Percentiles rank a stretch among this genome's conserved stretches.
These are phyloP conservation scores for Engraulis encrasicolus DNA, from an alignment of 2,113 vertebrate genomes.

Conservation along the genomic window DNA sequence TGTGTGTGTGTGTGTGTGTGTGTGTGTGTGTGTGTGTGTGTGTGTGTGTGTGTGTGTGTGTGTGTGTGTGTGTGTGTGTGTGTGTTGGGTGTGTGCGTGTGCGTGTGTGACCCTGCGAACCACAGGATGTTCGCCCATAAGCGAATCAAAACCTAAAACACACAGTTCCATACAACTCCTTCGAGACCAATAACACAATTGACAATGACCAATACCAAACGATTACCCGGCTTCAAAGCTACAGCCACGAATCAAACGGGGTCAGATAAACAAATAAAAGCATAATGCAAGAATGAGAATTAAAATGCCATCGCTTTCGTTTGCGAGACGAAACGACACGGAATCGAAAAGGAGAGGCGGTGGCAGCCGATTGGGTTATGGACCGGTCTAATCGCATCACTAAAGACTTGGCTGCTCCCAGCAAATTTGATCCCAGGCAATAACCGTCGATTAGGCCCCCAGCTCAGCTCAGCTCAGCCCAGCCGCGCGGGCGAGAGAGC, in stretches of 20 bases:
- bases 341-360: conserved; percentile 81
- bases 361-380: conserved; percentile 89
- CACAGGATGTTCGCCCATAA: conserved; percentile 65
- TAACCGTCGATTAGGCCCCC: conserved; percentile 97
- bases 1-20: too few relatives aligned
- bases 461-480: conserved; percentile 77
- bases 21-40: too few relatives aligned
- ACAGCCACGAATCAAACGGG: conserved; percentile 54
- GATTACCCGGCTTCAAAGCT: conserved; percentile 68
- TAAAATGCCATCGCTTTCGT: conserved; percentile 90
- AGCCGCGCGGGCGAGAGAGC: conserved; percentile 77
- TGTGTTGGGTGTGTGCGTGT: too few relatives aligned
- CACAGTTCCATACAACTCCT: conserved; percentile 37
- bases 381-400: conserved; percentile 89
- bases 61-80: too few relatives aligned
- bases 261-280: conserved; percentile 72
- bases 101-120: conserved; percentile 43
- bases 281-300: conserved; percentile 90
- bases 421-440: conserved; percentile 95
- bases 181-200: conserved; percentile 66
- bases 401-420: conserved; percentile 91
- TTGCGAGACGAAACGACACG: conserved; percentile 79
- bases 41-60: too few relatives aligned
- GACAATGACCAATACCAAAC: conserved; percentile 71
- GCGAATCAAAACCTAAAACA: conserved; percentile 59